Conservation (phyloP, 2,797 vertebrate genomes). For the Urocyon cinereoargenteus region DNA sequence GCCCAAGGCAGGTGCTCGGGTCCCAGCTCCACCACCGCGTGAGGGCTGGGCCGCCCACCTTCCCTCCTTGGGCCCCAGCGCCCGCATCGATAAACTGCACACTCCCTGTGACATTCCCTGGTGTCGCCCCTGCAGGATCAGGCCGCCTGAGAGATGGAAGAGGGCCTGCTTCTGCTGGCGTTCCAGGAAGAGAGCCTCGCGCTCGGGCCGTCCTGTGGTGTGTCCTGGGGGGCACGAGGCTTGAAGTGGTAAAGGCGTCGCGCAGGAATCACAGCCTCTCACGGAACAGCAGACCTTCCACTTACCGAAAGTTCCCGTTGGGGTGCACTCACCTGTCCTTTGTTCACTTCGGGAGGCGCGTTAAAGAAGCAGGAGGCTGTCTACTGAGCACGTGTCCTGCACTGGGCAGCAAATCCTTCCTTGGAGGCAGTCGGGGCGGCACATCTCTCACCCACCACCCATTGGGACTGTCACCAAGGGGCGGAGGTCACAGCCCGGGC, state of each 20-base stretch:
- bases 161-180: background rate
- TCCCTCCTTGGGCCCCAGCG: background rate
- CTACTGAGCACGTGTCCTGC: background rate
- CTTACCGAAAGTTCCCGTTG: background rate
- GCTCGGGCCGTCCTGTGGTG: rapidly evolving
- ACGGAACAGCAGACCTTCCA: background rate
- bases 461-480: too few species aligned
- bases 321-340: background rate
- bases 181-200: too few species aligned
- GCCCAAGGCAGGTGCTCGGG: background rate
- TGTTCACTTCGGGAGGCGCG: background rate
- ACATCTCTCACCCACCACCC: background rate
- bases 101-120: background rate
- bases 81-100: background rate
- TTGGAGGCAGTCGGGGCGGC: background rate
- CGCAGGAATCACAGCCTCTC: background rate
- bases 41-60: too few species aligned
- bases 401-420: background rate
- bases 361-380: background rate
- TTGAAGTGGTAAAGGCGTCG: too few species aligned
- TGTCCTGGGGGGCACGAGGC: background rate
- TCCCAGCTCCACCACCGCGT: too few species aligned
- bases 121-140: background rate
- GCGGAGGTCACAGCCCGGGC: background rate
- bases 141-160: background rate